Evolutionary conservation across 2,797 vertebrate species (phyloP), one percentile per base, ranked within the genome.

Genomic region (Dryobates pubescens): DNA sequence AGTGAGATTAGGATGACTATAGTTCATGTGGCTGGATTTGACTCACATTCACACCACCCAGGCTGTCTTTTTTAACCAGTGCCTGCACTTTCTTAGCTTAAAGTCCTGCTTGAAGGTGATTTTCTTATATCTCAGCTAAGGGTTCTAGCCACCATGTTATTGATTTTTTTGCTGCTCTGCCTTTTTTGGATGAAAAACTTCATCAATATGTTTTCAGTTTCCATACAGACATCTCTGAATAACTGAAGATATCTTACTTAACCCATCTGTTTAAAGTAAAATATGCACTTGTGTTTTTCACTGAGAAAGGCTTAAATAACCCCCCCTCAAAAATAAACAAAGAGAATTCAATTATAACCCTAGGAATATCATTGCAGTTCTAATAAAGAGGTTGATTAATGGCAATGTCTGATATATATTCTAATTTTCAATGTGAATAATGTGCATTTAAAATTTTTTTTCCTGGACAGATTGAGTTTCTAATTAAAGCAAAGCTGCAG

Each of bases 401-500:
- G 76, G 63, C 43, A 82, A 34, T 22, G 20, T 30, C 53, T 83
- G 59, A 82, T 70, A 88, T 12, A 78, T 54, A 65, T 26, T 87
- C 34, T 65, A 53, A 88, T 86, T 94, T 89, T 76, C 49, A 70
- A 16, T 57, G 32, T 47, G 67, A 94, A 95, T 76, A 92, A 82
- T 70, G 38, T 54, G 27, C 81, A 72, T 88, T 95, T 93, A 71
- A 18, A 82, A 29, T 16, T 76, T 64, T 8, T 64, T 63, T 91
- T 67, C 86, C 86, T 57, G 69, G 63, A 89, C 63, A 89, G 80
- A 95, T n/a, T 54, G 75, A 82, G 65, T 62, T 84, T 93, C 89
- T 95, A 95, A 96, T 92, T 95, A 94, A 82, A 86, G 61, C 85
- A 92, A 93, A 85, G 51, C 0, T 74, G 90, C 84, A 87, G 32